Conservation (phyloP, 2,888 invertebrate species). For the Rhabditophanes sp. region DNA sequence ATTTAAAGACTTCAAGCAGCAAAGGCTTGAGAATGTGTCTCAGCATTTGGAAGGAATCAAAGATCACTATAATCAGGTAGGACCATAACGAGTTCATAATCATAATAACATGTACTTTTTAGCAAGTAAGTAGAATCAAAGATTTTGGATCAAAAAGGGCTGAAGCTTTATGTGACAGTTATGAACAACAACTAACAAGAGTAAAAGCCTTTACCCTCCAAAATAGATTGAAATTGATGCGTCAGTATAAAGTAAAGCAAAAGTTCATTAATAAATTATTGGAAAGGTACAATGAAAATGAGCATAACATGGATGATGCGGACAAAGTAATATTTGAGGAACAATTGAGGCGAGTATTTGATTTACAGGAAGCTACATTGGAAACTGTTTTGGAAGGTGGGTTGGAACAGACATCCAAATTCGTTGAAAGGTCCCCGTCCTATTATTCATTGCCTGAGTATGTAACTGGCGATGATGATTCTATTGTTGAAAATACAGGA, state of each 20-base stretch:
- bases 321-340: no score
- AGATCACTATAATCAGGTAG: constrained; percentile 28
- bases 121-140: constrained; percentile 47
- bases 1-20: constrained; percentile 37
- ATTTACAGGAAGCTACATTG: no score
- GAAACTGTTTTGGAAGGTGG: no score
- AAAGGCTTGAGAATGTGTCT: constrained; percentile 33
- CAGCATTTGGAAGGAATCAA: constrained; percentile 36
- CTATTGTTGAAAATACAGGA: no score
- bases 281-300: no score
- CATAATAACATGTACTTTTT: no score
- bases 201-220: constrained; percentile 42
- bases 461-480: constrained; percentile 29
- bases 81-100: neutral
- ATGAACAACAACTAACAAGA: constrained; percentile 60
- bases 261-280: constrained; percentile 38
- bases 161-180: constrained; percentile 70
- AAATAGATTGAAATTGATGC: constrained; percentile 40
- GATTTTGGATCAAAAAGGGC: constrained; percentile 70
- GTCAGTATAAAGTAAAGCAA: constrained; percentile 40
- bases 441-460: constrained; percentile 42
- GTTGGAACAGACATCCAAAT: no score
- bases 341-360: no score
- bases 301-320: constrained; percentile 1
- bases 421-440: constrained; percentile 30